Conservation (phyloP, 2,888 invertebrate genomes). For the Formica aserva region DNA sequence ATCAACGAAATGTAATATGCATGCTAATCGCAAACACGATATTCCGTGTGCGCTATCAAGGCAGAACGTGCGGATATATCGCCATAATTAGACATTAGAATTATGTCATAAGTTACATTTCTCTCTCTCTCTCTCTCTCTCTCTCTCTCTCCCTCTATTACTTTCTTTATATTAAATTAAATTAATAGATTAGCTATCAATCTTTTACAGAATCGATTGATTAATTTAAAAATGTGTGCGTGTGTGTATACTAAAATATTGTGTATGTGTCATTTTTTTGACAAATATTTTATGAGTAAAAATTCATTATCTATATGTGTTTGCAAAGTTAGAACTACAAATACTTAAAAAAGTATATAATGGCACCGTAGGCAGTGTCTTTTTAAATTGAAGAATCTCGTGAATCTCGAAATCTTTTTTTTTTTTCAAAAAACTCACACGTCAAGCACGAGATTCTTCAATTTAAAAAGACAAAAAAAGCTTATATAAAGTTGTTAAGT, state of each 20-base stretch:
- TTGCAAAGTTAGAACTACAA: too few relatives aligned
- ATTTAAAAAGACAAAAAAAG: too few relatives aligned
- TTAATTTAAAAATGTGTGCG: background rate
- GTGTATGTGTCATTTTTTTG: too few relatives aligned
- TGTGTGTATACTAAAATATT: background rate
- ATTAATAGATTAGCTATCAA: background rate
- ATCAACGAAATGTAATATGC: slow-evolving; percentile 57
- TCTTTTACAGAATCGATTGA: background rate
- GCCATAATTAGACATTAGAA: slow-evolving; percentile 55
- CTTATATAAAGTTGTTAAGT: background rate
- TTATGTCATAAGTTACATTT: slow-evolving; percentile 39
- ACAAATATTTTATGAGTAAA: too few relatives aligned
- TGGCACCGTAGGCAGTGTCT: too few relatives aligned
- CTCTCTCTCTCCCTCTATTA: background rate
- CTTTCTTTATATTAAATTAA: slow-evolving; percentile 6
- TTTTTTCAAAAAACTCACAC: too few relatives aligned
- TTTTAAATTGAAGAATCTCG: too few relatives aligned
- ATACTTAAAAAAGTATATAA: too few relatives aligned
- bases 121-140: too few relatives aligned
- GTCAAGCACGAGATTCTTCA: too few relatives aligned
- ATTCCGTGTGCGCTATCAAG: slow-evolving; percentile 20
- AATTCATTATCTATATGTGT: too few relatives aligned
- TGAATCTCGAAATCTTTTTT: too few relatives aligned
- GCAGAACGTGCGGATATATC: slow-evolving; percentile 52
- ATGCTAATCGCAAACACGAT: slow-evolving; percentile 54